Base-by-base conservation (phyloP, 1,140 invertebrate genomes). In the Melitaea cinxia region DNA sequence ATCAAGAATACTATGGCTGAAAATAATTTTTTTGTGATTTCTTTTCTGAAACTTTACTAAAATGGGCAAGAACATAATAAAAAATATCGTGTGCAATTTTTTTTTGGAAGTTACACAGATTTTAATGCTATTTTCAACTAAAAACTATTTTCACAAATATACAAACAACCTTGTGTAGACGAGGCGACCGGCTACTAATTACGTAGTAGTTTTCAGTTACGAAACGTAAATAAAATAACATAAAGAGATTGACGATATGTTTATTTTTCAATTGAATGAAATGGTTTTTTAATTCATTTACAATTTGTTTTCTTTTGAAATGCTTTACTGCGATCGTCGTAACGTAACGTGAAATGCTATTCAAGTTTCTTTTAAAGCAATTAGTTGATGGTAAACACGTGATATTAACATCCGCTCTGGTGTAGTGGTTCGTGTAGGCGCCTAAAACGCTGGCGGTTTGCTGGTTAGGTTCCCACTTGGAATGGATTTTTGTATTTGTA, bases 201-300 rank as follows among this genome's bases (percentile, higher is more conserved):
- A 24, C 21, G 54, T 39, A n/a, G 33, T 17, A 14, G 21, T 26
- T 47, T 24, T 23, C 42, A 10, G n/a, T 4, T 19, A 12, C 21
- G n/a, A 24, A n/a, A 39, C 24, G 21, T 39, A 56, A 42, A 42
- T 56, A 55, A 53, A 53, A 39, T 42, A 56, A 56, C 42, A 47
- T 12, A 12, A 26, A 15, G 19, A 33, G 28, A 53, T 33, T 52
- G 28, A 30, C 23, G 19, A 55, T 14, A 9, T 37, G 30, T 55
- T 55, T 53, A 14, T 33, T 55, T 23, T 54, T 37, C 15, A 12
- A 23, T 5, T 4, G 21, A 55, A 55, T 55, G n/a, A 54, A 54
- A 54, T 35, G 24, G 39, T 45, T 45, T 21, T 35, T 7, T 19
- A 19, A 19, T 45, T 19, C 1, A 45, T 45, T 19, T 7, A 9